Base-by-base conservation (phyloP, 2,888 invertebrate genomes). In the Diadegma fenestrale region DNA sequence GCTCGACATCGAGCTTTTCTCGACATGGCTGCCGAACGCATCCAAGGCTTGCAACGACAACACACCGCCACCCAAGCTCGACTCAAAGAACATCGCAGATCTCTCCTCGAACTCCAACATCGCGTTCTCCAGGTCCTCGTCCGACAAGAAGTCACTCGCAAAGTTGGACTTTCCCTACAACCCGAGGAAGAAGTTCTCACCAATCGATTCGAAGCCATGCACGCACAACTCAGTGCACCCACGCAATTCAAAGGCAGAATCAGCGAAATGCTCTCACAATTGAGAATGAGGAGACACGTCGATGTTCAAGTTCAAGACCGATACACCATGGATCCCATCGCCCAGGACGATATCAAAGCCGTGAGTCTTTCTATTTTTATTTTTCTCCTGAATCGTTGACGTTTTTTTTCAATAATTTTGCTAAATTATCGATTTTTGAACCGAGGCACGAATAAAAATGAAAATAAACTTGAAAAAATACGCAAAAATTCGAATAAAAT, bases 161-260 rank as follows among this genome's bases (percentile, higher is more conserved):
- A 98, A 93, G 96, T 97, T 83, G 99, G 99, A 8, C 96, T 97
- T 75, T 97, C 98, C 0, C 94, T 99, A 37, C 97, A 97, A 89
- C 97, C 97, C 0, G 98, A 99, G 90, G 99, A 99, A 93, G 99
- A 99, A 93, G 96, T 97, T 12, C 94, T 98, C n/a, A 95, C 98
- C 72, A 97, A 97, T 73, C 97, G 97, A 88, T 95, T 99, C 68
- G 98, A 99, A 94, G 96, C 97, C 78, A 96, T 99, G 92, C 97
- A 98, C 84, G 96, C 97, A 0, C 97, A 98, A 91, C 96, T 99
- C 22, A 97, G 98, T 89, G 97, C 98, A 17, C 99, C 99, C 43
- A 98, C 98, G 58, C 97, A 99, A 89, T 98, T 98, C 92, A 98
- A 98, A 97, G 98, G 98, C 82, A 97, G 98, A 77, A 95, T 99